Evolutionary conservation across 1,140 invertebrate genomes (phyloP).

Genomic region (Aphidius gifuensis): DNA sequence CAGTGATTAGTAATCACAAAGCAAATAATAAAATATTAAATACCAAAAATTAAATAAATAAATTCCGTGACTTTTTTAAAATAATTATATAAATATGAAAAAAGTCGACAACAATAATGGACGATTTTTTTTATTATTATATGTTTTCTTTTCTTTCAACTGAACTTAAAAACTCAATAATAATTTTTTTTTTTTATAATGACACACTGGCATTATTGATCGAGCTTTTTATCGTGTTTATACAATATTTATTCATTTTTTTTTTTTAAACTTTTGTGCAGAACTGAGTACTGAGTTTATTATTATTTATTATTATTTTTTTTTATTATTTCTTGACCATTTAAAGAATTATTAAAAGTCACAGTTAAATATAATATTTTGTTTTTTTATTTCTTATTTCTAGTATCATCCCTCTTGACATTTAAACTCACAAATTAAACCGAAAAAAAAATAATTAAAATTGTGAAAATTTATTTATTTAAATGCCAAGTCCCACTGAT

Average conservation of each 20-base stretch:
- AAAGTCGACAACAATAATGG: conserved; percentile 7
- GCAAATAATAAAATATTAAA: background rate
- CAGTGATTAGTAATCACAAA: background rate
- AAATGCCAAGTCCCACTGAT: background rate
- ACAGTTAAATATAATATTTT: conserved; percentile 49
- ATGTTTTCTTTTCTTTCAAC: background rate
- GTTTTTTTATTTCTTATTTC: conserved; percentile 24
- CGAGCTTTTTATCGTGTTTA: conserved; percentile 39
- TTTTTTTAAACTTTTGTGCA: conserved; percentile 41
- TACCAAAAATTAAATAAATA: background rate
- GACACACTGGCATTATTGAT: conserved; percentile 48
- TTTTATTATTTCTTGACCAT: conserved; percentile 30
- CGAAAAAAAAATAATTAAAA: no score
- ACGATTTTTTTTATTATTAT: background rate
- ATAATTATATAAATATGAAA: background rate
- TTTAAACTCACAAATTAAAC: background rate
- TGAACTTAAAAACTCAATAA: conserved; percentile 19
- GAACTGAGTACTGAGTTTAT: conserved; percentile 42
- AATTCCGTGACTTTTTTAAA: background rate
- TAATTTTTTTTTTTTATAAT: conserved; percentile 20
- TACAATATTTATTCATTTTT: no score
- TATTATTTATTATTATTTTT: conserved; percentile 14
- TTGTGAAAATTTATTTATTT: background rate
- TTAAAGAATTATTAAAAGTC: conserved; percentile 46
- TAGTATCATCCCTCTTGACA: conserved; percentile 1